Evolutionary conservation across 92 coral and sea anemone genomes (phyloP), one percentile per base, ranked within the genome.

Genomic region (Anthopleura xanthogrammica): DNA sequence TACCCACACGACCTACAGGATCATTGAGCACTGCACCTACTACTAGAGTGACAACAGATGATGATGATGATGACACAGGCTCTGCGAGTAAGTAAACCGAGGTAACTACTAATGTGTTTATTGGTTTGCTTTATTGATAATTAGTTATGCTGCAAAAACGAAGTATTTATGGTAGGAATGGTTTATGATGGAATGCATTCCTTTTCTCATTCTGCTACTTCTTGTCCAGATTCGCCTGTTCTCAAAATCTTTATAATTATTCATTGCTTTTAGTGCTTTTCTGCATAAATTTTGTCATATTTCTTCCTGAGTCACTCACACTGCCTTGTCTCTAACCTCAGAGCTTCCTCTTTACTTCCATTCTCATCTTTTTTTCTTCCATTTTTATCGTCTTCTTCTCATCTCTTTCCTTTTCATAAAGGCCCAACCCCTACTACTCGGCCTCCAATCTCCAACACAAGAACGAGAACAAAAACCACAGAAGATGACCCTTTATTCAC

Each of bases 41-140:
- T 19, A 5, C 24, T 20, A 23, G 20, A 64, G 29, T 64, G 22
- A 10, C 72, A 17, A 64, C 72, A 5, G 72, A 64, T 7, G 72
- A 64, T 64, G 78, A 74, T 48, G 78, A 74, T 39, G 78, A 74
- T 74, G 78, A 74, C 12, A 39, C 46, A 7, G 78, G 55, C 50
- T 41, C 78, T 24, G 55, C 52, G 36, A 74, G 55, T 41, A 74
- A 74, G 78, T 74, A 48, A 41, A 74, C 19, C 72, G 36, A 64
- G 24, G 36, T 64, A 64, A 20, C 12, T n/a, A 1, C 72, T 17
- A 64, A 5, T 9, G 50, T n/a, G 24, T 64, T 29, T 29, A 64
- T 20, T 64, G 23, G 11, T 22, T 19, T 20, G 24, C 12, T 64
- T 2, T 12, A 64, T 22, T 1, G 9, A 46, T 58, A 14, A 58